Percentiles rank a stretch among this genome's conserved stretches.
Evolutionary conservation across 2,888 invertebrate genomes (phyloP).

Genomic region (Allolobophora icterica): DNA sequence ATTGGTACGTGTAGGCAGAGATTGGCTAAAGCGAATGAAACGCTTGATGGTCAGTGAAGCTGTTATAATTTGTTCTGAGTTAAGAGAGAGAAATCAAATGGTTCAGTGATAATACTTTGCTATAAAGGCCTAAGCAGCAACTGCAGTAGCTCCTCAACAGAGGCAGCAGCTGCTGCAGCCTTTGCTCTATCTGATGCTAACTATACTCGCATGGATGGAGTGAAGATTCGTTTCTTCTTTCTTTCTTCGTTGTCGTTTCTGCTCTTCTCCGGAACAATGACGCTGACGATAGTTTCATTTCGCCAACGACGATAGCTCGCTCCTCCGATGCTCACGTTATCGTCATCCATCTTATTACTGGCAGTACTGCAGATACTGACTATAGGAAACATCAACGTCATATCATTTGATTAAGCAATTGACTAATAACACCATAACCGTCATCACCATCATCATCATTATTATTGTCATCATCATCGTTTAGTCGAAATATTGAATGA

Average conservation of each 20-base stretch:
- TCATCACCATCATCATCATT: no score
- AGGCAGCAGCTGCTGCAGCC: no score
- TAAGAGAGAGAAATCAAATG: not conserved
- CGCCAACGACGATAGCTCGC: not conserved
- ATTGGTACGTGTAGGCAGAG: not conserved
- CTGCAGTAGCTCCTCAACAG: no score
- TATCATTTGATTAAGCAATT: not conserved
- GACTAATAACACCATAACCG: no score
- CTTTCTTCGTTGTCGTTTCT: not conserved
- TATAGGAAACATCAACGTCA: not conserved
- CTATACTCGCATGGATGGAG: constrained; percentile 9
- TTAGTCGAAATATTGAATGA: not conserved
- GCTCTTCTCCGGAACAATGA: not conserved
- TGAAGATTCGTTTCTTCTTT: not conserved
- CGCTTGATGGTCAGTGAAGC: not conserved
- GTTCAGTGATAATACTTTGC: no score
- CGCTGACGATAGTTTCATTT: not conserved
- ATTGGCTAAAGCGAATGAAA: not conserved
- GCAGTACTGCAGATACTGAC: not conserved
- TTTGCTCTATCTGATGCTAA: not conserved
- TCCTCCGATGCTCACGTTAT: not conserved
- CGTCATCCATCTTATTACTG: not conserved
- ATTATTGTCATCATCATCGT: not conserved
- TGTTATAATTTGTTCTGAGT: not conserved
- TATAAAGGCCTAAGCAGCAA: no score